Percentiles rank a stretch among this genome's conserved stretches.
Evolutionary conservation across 2,113 vertebrate genomes (phyloP).

Genomic region (Ancistrus triradiatus): DNA sequence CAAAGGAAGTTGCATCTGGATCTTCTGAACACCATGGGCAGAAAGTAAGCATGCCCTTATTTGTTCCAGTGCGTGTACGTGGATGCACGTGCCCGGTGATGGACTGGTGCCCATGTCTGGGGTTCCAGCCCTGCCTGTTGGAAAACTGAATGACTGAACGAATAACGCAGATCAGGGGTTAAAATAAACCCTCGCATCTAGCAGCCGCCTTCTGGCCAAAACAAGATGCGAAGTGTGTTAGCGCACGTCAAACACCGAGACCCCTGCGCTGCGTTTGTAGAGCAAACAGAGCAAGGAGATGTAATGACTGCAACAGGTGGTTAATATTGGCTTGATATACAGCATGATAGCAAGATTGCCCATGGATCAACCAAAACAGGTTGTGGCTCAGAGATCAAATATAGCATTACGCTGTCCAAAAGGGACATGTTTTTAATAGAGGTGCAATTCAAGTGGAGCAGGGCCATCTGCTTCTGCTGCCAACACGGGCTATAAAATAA

Average conservation of each 20-base stretch:
- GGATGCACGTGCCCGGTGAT: too few relatives aligned
- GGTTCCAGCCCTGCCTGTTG: too few relatives aligned
- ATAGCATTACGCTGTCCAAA: slow-evolving; percentile 40
- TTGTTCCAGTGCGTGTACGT: too few relatives aligned
- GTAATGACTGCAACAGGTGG: slow-evolving; percentile 61
- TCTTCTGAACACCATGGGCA: too few relatives aligned
- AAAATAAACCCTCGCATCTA: too few relatives aligned
- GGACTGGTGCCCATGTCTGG: too few relatives aligned
- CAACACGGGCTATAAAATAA: slow-evolving; percentile 14
- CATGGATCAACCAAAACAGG: slow-evolving; percentile 42
- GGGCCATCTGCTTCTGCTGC: slow-evolving; percentile 45
- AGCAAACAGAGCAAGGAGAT: slow-evolving; percentile 39
- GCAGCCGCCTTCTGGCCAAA: too few relatives aligned
- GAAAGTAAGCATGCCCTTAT: too few relatives aligned
- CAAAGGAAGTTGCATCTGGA: too few relatives aligned
- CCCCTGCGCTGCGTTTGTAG: slow-evolving; percentile 17
- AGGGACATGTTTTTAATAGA: slow-evolving; percentile 44
- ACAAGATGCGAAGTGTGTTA: slow-evolving; percentile 55
- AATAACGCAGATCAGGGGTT: too few relatives aligned
- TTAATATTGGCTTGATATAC: slow-evolving; percentile 35
- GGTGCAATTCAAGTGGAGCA: slow-evolving; percentile 38
- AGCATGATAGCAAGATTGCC: slow-evolving; percentile 8
- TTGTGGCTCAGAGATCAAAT: slow-evolving; percentile 50
- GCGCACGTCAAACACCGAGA: slow-evolving; percentile 51
- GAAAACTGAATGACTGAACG: too few relatives aligned